Base-by-base conservation (phyloP, 2,113 vertebrate species). In the Steatornis caripensis region DNA sequence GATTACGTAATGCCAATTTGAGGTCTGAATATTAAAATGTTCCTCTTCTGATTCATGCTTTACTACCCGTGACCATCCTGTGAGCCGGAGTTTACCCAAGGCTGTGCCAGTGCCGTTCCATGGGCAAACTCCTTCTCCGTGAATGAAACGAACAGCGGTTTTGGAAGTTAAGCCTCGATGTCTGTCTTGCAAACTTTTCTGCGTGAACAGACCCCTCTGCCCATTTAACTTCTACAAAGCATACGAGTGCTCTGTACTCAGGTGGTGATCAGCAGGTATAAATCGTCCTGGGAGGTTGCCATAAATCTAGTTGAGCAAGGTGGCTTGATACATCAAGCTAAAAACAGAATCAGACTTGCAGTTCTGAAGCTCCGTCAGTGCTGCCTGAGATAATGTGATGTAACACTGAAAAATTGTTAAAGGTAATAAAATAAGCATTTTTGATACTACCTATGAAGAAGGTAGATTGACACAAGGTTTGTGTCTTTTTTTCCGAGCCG, bases 1-100 rank as follows among this genome's bases (percentile, higher is more conserved):
- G 13, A 4, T 29, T 46, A 14, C 15, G 29, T 54, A 45, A 21
- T 39, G 7, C 16, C 64, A 23, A 1, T 72, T 7, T 20, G 49
- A 84, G 78, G 9, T 76, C 61, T 72, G 66, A 37, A 3, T 64
- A 46, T 87, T 45, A 84, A 84, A 83, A 57, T 70, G 54, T 65
- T 87, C 77, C 84, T 57, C 30, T 7, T 92, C 53, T 82, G 94
- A 92, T 84, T 93, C 92, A 90, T 30, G 16, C 55, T 77, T 79
- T 78, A 11, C 74, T 45, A 37, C 75, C 82, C 26, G 14, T 58
- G 60, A 94, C 7, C 3, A 58, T 87, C 72, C 72, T 0, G 1
- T 79, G 84, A 89, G 87, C 37, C 3, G 2, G 46, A n/a, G 51
- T 90, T 96, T 89, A 66, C 83, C 66, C 48, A 48, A 22, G 77